phyloP scores from a whole-genome alignment of 1,140 invertebrate species.

The Ceratina calcarata region DNA sequence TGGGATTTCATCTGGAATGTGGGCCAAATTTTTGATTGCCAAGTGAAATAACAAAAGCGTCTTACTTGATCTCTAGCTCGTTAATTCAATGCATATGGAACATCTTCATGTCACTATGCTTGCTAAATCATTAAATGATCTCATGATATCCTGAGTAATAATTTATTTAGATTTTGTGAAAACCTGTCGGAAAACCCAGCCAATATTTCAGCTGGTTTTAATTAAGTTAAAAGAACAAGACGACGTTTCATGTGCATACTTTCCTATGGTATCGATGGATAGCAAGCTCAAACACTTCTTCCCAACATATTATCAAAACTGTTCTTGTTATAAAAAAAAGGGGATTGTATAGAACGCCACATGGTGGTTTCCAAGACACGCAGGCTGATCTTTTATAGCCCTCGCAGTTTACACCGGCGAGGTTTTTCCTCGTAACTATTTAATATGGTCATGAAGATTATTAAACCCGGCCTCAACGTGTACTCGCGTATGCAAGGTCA shows the following conservation, averaged over 20 bases:
- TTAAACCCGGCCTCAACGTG: slow-evolving; percentile 28
- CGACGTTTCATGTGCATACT: too few relatives aligned
- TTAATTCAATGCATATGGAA: too few relatives aligned
- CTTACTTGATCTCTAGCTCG: too few relatives aligned
- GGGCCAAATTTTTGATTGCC: background rate
- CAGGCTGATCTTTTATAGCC: background rate
- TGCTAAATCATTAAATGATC: too few relatives aligned
- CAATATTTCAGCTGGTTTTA: too few relatives aligned
- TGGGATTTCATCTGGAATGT: background rate
- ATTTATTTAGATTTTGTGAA: too few relatives aligned
- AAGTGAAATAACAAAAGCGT: background rate
- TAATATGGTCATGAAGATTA: background rate
- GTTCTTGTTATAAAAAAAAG: background rate
- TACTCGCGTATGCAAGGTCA: slow-evolving; percentile 29
- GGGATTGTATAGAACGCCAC: background rate
- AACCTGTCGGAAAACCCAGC: too few relatives aligned
- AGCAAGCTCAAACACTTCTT: too few relatives aligned
- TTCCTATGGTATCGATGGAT: too few relatives aligned
- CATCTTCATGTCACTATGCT: too few relatives aligned
- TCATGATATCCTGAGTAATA: too few relatives aligned
- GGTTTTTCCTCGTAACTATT: slow-evolving; percentile 14
- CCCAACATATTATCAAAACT: background rate
- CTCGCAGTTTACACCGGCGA: background rate
- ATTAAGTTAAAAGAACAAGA: too few relatives aligned
- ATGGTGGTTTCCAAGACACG: background rate